Conservation (phyloP, 2,113 vertebrate genomes). For the Anoplopoma fimbria region DNA sequence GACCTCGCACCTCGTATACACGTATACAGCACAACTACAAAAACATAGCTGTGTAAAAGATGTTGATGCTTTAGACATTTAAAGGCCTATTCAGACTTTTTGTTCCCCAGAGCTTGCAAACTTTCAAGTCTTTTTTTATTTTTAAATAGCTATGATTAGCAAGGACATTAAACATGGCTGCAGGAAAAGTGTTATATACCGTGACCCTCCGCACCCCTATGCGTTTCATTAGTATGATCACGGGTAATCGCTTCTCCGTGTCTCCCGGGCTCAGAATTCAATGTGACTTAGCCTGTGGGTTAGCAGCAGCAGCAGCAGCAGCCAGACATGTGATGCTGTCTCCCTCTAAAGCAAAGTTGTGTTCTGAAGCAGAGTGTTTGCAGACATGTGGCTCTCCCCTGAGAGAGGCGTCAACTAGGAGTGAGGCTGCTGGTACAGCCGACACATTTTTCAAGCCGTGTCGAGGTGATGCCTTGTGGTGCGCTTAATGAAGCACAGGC, state of each 20-base stretch:
- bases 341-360: conserved; percentile 1
- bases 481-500: conserved; percentile 66
- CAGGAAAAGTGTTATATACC: background rate
- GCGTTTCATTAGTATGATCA: conserved; percentile 31
- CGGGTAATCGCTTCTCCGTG: conserved; percentile 23
- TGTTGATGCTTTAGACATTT: background rate
- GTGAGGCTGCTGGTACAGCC: conserved; percentile 21
- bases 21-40: background rate
- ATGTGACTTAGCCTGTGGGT: conserved; percentile 22
- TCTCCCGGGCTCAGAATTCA: conserved; percentile 3
- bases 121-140: background rate
- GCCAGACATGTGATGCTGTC: conserved; percentile 10
- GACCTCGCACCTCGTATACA: background rate
- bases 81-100: background rate
- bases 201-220: conserved; percentile 17
- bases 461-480: conserved; percentile 34
- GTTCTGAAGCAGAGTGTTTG: conserved; percentile 16
- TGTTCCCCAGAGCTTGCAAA: background rate
- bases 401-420: background rate
- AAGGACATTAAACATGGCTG: conserved; percentile 17
- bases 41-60: conserved; percentile 1
- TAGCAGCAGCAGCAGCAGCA: conserved; percentile 1
- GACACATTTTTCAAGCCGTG: conserved; percentile 38
- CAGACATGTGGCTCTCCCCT: conserved; percentile 28
- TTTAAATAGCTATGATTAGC: background rate